A percentile compares a stretch with the other conserved stretches of the same genome.
These are phyloP conservation scores for Drosophila tropicalis DNA, from an alignment of 1,140 invertebrate genomes.

Conservation along the genomic window DNA sequence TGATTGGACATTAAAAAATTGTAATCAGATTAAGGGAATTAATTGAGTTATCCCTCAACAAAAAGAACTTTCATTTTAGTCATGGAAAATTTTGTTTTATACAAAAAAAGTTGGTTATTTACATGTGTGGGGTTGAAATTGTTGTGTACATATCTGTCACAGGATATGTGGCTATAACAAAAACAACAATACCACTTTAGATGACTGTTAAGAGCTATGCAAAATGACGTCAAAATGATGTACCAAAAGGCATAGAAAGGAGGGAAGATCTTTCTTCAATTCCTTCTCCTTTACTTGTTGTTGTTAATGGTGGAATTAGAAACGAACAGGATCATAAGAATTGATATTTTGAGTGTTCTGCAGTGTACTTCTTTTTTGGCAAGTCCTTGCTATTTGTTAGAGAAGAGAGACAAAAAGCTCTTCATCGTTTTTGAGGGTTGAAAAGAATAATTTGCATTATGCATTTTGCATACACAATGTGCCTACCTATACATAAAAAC, in stretches of 20 bases:
- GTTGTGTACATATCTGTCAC: background rate
- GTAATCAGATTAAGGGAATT: conserved; percentile 6
- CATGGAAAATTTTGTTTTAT: background rate
- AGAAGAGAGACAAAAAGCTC: background rate
- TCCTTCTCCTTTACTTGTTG: too few relatives aligned
- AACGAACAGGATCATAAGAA: too few relatives aligned
- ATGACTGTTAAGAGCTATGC: too few relatives aligned
- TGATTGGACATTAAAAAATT: conserved; percentile 8
- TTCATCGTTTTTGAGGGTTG: conserved; percentile 24
- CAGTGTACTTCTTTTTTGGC: background rate
- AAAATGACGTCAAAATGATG: too few relatives aligned
- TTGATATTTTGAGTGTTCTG: background rate
- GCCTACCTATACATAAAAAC: background rate
- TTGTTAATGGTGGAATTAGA: too few relatives aligned
- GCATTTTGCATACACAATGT: conserved; percentile 32
- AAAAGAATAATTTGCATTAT: conserved; percentile 48
- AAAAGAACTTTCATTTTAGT: background rate
- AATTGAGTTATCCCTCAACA: background rate
- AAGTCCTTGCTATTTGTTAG: background rate
- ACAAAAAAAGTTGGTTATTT: conserved; percentile 1
- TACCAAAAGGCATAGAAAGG: too few relatives aligned
- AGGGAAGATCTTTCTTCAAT: too few relatives aligned
- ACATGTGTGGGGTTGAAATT: background rate
- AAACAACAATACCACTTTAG: background rate
- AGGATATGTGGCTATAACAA: conserved; percentile 1